Conservation (phyloP, 1,140 invertebrate genomes). For the Zaprionus africanus region DNA sequence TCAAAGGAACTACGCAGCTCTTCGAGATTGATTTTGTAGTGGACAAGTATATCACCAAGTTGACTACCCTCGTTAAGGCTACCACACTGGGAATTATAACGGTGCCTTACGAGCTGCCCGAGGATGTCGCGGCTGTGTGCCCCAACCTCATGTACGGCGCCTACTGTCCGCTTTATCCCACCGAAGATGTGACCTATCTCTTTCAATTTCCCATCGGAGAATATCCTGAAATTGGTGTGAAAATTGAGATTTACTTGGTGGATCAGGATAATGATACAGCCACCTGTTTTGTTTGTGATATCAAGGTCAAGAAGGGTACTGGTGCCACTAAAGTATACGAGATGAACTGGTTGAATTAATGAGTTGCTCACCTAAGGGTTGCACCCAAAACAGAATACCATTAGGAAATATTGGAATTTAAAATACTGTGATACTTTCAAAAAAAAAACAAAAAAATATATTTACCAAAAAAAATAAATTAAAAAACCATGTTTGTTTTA, state of each 20-base stretch:
- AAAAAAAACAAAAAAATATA: not conserved
- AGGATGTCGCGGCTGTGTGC: conserved; percentile 68
- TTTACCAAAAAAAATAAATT: not conserved
- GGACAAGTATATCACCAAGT: conserved; percentile 62
- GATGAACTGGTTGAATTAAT: conserved; percentile 52
- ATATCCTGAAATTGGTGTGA: conserved; percentile 76
- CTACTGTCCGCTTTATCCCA: conserved; percentile 76
- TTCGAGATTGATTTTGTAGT: conserved; percentile 77
- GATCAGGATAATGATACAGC: conserved; percentile 68
- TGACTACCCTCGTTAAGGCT: conserved; percentile 68
- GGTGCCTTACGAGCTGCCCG: conserved; percentile 72
- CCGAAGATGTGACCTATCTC: conserved; percentile 78
- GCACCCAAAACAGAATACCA: not conserved
- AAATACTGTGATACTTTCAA: conserved; percentile 61
- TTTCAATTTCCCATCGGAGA: conserved; percentile 71
- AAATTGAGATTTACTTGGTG: conserved; percentile 73
- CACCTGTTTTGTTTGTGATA: conserved; percentile 75
- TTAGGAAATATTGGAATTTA: conserved; percentile 27
- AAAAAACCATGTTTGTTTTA: not conserved
- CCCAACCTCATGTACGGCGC: conserved; percentile 72
- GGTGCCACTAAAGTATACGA: conserved; percentile 35
- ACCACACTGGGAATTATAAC: conserved; percentile 74
- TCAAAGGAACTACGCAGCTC: conserved; percentile 53
- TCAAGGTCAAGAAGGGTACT: conserved; percentile 70
- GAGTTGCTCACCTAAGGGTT: not conserved